Conservation (phyloP, 2,113 vertebrate species). For the Hippocampus guttulatus region DNA sequence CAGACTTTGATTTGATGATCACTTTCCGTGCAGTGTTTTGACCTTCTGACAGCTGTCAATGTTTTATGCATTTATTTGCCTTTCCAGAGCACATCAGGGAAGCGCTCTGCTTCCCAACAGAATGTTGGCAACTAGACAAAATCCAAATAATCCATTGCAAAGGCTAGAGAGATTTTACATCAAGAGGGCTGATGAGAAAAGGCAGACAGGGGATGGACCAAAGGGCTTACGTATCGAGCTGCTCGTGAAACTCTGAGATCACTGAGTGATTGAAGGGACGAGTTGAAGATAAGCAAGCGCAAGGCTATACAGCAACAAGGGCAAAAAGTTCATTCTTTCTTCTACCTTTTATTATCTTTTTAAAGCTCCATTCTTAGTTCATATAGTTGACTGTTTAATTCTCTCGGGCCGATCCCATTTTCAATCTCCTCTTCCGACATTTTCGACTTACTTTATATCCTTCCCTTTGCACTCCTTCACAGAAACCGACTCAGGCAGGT, state of each 20-base stretch:
- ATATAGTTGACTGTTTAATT: neutral
- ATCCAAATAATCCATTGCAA: neutral
- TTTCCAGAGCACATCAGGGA: constrained; percentile 9
- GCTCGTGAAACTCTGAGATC: constrained; percentile 19
- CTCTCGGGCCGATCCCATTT: constrained; percentile 7
- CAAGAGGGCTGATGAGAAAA: constrained; percentile 16
- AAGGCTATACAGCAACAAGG: neutral
- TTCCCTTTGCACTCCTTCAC: constrained; percentile 16
- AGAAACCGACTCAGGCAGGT: constrained; percentile 18
- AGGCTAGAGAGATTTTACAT: constrained; percentile 7
- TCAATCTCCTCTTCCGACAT: constrained; percentile 11
- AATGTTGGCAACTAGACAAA: neutral
- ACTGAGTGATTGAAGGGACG: constrained; percentile 26
- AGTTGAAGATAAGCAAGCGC: constrained; percentile 28
- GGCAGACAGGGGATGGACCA: constrained; percentile 21
- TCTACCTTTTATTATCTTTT: neutral
- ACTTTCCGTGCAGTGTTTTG: neutral
- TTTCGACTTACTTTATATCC: constrained; percentile 21
- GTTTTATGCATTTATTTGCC: constrained; percentile 14
- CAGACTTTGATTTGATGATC: neutral
- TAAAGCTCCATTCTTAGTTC: constrained; percentile 13
- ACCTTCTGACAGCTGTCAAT: constrained; percentile 3
- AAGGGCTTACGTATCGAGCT: constrained; percentile 10
- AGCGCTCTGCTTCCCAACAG: neutral
- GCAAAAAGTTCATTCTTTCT: constrained; percentile 1